Base-by-base conservation (phyloP, 2,797 vertebrate genomes). In the Malurus leucopterus region DNA sequence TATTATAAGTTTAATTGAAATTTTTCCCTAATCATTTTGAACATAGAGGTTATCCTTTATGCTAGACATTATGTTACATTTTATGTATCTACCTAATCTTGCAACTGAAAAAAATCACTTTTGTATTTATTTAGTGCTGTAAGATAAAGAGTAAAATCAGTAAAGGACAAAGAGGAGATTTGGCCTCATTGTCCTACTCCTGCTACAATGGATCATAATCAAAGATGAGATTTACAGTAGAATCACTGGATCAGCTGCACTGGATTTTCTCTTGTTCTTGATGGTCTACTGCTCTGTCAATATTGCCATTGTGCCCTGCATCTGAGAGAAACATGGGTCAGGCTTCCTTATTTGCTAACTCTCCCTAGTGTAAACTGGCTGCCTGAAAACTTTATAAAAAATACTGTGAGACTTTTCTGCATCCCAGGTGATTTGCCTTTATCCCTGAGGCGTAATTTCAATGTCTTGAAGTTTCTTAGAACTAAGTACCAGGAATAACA, bases 1-100 rank as follows among this genome's bases (percentile, higher is more conserved):
- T 0, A 1, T 41, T 32, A 2, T 8, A 36, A 18, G 2, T 34
- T 43, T 49, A 44, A 70, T 3, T 67, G 18, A 59, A 23, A 2
- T 20, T 57, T 84, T 78, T 46, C 15, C 21, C 6, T 44, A 17
- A 67, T 58, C 0, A 62, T 70, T 86, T 78, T 67, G 6, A 5
- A 49, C 2, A 8, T 7, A n/a, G 19, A 26, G 7, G 2, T 76
- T 75, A 55, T 41, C 1, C 7, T 88, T 76, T 71, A 23, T n/a
- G 8, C 51, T 32, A 34, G 11, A 55, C 5, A 8, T 76, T 69
- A 26, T 29, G 11, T 23, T 46, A 20, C 2, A 8, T 24, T 64
- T 90, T 46, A 49, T 43, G 19, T 24, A 64, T 40, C 7, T 67
- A 14, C 32, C 30, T 74, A 54, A 30, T 69, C 78, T 82, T 75